Base-by-base conservation (phyloP, 2,888 invertebrate genomes). In the Dusona sp. region DNA sequence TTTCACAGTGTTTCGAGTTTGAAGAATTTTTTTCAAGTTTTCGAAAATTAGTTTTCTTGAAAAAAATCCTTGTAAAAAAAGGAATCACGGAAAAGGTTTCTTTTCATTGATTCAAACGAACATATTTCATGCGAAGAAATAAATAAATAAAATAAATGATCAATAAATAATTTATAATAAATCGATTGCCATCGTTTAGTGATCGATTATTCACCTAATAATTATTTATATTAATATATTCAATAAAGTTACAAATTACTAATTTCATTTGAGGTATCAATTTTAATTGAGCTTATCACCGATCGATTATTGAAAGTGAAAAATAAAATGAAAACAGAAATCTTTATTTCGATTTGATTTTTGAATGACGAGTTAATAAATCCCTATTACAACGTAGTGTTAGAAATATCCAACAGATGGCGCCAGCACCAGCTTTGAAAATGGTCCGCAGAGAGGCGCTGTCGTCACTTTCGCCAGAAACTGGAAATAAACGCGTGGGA, bases 401-500 rank as follows among this genome's bases (percentile, higher is more conserved):
- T 4, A 11, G 7, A 6, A 16, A 61, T 13, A 6, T 0, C 29
- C 57, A 22, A 57, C 25, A 45, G 79, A 61, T 79, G 57, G 79
- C 70, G 79, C 70, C 68, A 79, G 42, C 13, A 9, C 11, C 4
- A 74, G 42, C 42, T 61, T 74, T 1, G 9, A 25, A 16, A 29
- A 61, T 3, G 9, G 19, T 25, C 48, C 64, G 64, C 45, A 25
- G 19, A 8, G 75, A 42, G 79, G 70, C 68, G 57, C 29, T 29
- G 13, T 45, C 51, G n/a, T 33, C 45, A 33, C 0, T n/a, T 29
- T 67, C 22, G 13, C 33, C 1, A 19, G 13, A n/a, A 25, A 29
- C 61, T 70, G 25, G n/a, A 51, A 51, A 61, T 61, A 29, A 61
- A 29, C 13, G 73, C 74, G 38, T 51, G 54, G 42, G 57, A 33